Percentiles rank a stretch among this genome's conserved stretches.
phyloP scores from a whole-genome alignment of 2,888 invertebrate genomes.

The Tiphia femorata region DNA sequence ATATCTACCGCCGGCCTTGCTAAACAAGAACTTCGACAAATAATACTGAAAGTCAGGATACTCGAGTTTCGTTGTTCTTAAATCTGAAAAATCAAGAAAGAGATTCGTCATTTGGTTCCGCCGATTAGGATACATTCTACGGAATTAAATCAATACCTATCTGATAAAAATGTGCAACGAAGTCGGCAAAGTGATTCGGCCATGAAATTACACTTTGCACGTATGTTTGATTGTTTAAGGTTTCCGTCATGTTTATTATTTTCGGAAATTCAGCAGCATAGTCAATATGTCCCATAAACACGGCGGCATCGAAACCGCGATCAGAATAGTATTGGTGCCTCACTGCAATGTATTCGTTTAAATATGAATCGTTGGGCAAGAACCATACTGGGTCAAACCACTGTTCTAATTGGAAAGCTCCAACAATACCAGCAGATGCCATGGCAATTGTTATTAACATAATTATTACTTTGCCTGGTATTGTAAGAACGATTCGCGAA shows the following conservation, averaged over 20 bases:
- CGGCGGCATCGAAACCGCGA: slow-evolving; percentile 75
- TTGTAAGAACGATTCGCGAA: slow-evolving; percentile 76
- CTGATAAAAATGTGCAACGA: slow-evolving; percentile 73
- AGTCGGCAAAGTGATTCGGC: slow-evolving; percentile 77
- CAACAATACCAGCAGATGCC: slow-evolving; percentile 75
- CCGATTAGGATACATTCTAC: too few species aligned
- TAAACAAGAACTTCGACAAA: slow-evolving; percentile 79
- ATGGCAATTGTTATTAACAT: slow-evolving; percentile 74
- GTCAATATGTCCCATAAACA: slow-evolving; percentile 77
- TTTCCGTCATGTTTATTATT: slow-evolving; percentile 72
- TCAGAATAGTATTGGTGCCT: slow-evolving; percentile 76
- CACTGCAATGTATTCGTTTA: slow-evolving; percentile 74
- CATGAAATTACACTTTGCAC: slow-evolving; percentile 74
- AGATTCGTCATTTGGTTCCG: background rate
- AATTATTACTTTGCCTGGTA: slow-evolving; percentile 76
- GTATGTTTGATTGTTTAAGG: slow-evolving; percentile 71
- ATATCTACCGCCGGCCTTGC: slow-evolving; percentile 77
- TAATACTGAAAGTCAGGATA: slow-evolving; percentile 74
- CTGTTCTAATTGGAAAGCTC: slow-evolving; percentile 78
- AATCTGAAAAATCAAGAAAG: slow-evolving; percentile 68
- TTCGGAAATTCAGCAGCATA: slow-evolving; percentile 75
- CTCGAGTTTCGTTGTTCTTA: slow-evolving; percentile 67
- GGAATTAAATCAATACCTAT: slow-evolving; percentile 66
- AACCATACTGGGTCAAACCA: slow-evolving; percentile 87
- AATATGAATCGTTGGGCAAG: slow-evolving; percentile 79